These are phyloP conservation scores for Siniperca undulata DNA, from an alignment of 2,797 vertebrate genomes.

Conservation along the genomic window DNA sequence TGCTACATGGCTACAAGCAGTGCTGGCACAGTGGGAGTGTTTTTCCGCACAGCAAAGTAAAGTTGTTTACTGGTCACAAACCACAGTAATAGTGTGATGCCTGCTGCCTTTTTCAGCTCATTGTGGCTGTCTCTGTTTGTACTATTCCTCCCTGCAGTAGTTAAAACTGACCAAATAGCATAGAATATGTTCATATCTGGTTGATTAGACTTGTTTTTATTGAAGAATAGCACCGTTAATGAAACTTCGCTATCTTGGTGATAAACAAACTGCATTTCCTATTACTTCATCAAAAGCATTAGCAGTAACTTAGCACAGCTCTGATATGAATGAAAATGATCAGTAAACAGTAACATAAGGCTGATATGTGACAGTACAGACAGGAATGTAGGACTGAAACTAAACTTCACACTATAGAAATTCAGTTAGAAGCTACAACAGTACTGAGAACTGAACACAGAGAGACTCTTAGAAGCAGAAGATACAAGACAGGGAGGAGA, in stretches of 20 bases:
- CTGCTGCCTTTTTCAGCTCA: not conserved
- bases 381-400: no score
- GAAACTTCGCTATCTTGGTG: not conserved
- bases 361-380: no score
- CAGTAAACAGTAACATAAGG: no score
- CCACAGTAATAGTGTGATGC: not conserved
- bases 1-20: not conserved
- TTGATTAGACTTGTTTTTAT: not conserved
- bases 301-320: not conserved
- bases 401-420: not conserved
- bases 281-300: not conserved
- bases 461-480: not conserved
- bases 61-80: not conserved
- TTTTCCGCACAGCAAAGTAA: not conserved
- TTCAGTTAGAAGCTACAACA: not conserved
- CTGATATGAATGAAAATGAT: no score
- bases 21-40: no score
- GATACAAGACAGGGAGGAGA: no score
- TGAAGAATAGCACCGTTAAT: not conserved
- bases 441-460: no score
- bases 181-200: not conserved
- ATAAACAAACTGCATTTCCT: not conserved
- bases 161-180: not conserved
- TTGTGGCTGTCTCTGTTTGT: not conserved
- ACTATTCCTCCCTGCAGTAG: not conserved